These are phyloP conservation scores for Omphaloscelis lunosa DNA, from an alignment of 2,888 invertebrate species.

Conservation along the genomic window DNA sequence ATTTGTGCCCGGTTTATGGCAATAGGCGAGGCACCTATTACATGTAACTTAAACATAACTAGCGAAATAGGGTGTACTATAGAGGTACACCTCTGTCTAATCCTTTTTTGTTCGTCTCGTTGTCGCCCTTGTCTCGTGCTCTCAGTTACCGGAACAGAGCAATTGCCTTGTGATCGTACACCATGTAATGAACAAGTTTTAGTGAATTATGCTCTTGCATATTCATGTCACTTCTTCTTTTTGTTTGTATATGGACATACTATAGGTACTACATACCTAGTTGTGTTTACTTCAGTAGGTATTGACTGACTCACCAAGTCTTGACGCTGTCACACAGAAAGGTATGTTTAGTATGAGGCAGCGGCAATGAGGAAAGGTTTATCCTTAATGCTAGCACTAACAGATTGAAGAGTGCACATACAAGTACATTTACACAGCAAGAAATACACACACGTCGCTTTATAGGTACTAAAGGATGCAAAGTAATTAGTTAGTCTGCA, in stretches of 20 bases:
- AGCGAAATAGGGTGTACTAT: too few relatives aligned
- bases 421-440: background rate
- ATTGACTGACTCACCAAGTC: background rate
- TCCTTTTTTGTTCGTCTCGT: conserved; percentile 29
- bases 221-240: conserved; percentile 42
- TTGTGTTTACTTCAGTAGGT: background rate
- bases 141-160: conserved; percentile 42
- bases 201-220: conserved; percentile 42
- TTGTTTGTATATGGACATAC: background rate
- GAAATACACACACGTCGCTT: background rate
- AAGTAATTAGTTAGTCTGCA: background rate
- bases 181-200: conserved; percentile 50
- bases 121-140: conserved; percentile 40
- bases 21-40: too few relatives aligned
- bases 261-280: background rate
- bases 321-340: background rate
- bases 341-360: conserved; percentile 7
- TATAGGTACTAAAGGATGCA: background rate
- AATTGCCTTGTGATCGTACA: conserved; percentile 2
- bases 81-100: too few relatives aligned
- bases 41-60: too few relatives aligned
- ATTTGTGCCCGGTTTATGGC: too few relatives aligned
- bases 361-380: conserved; percentile 10
- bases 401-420: background rate
- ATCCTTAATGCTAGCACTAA: conserved; percentile 7